Conservation (phyloP, 2,113 vertebrate species). For the Cynopterus brachyotis region DNA sequence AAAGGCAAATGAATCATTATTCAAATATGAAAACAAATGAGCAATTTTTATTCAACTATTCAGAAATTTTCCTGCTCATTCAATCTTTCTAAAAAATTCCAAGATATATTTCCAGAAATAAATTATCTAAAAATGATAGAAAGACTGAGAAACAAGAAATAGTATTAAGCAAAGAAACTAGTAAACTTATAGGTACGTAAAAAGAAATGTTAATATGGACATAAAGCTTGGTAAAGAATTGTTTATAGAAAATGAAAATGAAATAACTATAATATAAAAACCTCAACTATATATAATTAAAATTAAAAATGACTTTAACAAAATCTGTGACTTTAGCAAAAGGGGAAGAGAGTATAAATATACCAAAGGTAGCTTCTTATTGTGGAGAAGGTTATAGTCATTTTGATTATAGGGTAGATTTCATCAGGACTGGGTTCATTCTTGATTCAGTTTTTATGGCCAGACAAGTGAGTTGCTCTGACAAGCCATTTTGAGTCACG, state of each 20-base stretch:
- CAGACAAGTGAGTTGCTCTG: neutral
- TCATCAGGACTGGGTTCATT: neutral
- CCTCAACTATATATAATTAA: neutral
- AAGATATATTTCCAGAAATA: neutral
- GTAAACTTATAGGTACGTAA: neutral
- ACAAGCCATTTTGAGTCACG: neutral
- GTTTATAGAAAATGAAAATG: neutral
- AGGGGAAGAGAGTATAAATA: neutral
- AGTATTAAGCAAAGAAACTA: neutral
- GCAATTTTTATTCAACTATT: slow-evolving; percentile 22
- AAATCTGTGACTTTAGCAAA: neutral
- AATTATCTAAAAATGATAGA: neutral
- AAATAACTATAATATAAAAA: neutral
- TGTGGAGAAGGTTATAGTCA: neutral
- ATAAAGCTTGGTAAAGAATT: neutral
- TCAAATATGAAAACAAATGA: neutral
- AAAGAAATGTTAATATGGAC: neutral
- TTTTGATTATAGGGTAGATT: neutral
- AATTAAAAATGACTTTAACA: slow-evolving; percentile 29
- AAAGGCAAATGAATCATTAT: neutral
- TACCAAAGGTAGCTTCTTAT: neutral
- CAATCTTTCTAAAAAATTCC: neutral
- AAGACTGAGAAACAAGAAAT: neutral
- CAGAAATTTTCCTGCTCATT: neutral
- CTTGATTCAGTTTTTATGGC: neutral